Percentiles rank a stretch among this genome's conserved stretches.
Conservation (phyloP, 2,113 vertebrate species). For the Craseonycteris thonglongyai region DNA sequence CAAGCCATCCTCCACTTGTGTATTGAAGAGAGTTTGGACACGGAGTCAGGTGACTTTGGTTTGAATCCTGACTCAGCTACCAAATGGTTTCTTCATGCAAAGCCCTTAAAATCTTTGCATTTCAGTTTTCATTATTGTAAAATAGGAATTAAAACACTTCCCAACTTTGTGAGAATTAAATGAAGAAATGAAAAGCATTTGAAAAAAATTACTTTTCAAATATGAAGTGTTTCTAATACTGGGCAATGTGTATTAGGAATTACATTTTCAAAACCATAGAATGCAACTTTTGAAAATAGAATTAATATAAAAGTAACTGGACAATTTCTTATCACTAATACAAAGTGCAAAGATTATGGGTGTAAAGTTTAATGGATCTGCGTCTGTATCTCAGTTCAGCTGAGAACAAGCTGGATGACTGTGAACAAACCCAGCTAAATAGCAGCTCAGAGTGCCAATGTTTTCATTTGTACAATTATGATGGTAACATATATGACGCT, state of each 20-base stretch:
- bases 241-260: background rate
- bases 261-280: background rate
- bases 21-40: background rate
- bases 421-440: background rate
- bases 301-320: background rate
- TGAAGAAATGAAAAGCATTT: background rate
- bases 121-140: slow-evolving; percentile 19
- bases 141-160: background rate
- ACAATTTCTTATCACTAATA: background rate
- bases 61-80: background rate
- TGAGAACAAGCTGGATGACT: background rate
- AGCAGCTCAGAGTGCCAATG: background rate
- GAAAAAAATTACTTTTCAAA: slow-evolving; percentile 13
- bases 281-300: background rate
- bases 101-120: background rate
- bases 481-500: background rate
- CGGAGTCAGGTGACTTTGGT: background rate
- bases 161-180: background rate
- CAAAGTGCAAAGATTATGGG: background rate
- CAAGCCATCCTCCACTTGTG: background rate
- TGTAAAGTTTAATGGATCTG: background rate
- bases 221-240: background rate
- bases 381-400: background rate
- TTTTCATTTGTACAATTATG: background rate
- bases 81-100: background rate